Evolutionary conservation across 2,113 vertebrate species (phyloP), one percentile per base, ranked within the genome.

Genomic region (Catagonus wagneri): DNA sequence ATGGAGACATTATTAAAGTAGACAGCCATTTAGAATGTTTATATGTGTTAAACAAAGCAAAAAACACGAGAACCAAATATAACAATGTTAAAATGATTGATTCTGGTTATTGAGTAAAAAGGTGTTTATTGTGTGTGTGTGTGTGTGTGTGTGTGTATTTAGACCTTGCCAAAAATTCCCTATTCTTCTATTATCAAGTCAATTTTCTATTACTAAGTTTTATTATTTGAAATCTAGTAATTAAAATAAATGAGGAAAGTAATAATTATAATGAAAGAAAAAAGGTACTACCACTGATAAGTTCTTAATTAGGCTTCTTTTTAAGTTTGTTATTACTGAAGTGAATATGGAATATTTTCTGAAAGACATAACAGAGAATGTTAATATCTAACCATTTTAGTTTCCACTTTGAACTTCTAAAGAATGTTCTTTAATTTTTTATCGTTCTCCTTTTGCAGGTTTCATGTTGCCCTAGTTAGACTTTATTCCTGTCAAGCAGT

Each of bases 301-400:
- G 12, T 20, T 20, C 34, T 89, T 83, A 34, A 9, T 32, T 75
- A 54, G 5, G 4, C 8, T 65, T 86, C 15, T 76, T 84, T 86
- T 81, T 71, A 68, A 50, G 27, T 58, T 75, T 91, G n/a, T 78
- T 72, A 23, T 72, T 60, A 60, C 60, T 61, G 25, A 69, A 54
- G 19, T 76, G 23, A 90, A 81, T 93, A 44, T 86, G 27, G 7
- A 93, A 60, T 81, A 61, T 80, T 89, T 93, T 54, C 83, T 83
- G 56, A 79, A 85, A 83, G 12, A 83, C 1, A 25, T 74, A 93
- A 5, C 32, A 91, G n/a, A 86, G 7, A 85, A 63, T 50, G 29
- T 60, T 90, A 93, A 27, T 58, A 75, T 60, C 39, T 56, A 83
- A 29, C 5, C 20, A 34, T 44, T 88, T 95, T 61, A 63, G 10